Evolutionary conservation across 1,140 invertebrate species (phyloP).

Genomic region (Teleogryllus occipitalis): DNA sequence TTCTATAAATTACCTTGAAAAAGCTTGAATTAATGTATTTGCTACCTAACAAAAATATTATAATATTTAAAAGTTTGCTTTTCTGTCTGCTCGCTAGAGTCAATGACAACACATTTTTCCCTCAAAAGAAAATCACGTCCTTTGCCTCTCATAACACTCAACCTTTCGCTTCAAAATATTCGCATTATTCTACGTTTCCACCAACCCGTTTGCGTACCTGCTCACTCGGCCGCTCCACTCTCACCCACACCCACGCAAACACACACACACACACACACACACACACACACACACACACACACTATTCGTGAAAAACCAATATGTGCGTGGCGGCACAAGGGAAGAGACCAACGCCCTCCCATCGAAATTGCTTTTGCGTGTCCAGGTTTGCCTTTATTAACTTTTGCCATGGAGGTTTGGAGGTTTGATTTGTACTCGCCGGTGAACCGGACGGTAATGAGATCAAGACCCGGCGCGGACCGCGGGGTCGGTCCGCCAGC

Average conservation of each 20-base stretch:
- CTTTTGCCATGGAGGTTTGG: background rate
- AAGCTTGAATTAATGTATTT: no score
- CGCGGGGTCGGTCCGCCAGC: no score
- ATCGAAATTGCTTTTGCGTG: background rate
- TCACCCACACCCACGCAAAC: background rate
- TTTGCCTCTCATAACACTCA: no score
- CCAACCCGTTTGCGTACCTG: background rate
- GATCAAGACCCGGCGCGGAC: no score
- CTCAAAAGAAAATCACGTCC: no score
- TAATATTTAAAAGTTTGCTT: no score
- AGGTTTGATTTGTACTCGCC: no score
- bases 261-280: background rate
- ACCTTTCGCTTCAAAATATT: background rate
- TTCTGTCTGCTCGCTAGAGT: no score
- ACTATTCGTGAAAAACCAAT: background rate
- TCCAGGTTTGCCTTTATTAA: background rate
- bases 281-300: background rate
- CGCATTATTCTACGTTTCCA: background rate
- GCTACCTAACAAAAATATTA: no score
- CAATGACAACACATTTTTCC: no score
- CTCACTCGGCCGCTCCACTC: background rate
- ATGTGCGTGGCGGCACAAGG: background rate
- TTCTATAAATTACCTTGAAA: no score
- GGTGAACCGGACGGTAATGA: no score
- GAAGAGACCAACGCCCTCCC: background rate